Percentiles rank a stretch among this genome's conserved stretches.
These are phyloP conservation scores for Microctonus hyperodae DNA, from an alignment of 2,888 invertebrate genomes.

Conservation along the genomic window DNA sequence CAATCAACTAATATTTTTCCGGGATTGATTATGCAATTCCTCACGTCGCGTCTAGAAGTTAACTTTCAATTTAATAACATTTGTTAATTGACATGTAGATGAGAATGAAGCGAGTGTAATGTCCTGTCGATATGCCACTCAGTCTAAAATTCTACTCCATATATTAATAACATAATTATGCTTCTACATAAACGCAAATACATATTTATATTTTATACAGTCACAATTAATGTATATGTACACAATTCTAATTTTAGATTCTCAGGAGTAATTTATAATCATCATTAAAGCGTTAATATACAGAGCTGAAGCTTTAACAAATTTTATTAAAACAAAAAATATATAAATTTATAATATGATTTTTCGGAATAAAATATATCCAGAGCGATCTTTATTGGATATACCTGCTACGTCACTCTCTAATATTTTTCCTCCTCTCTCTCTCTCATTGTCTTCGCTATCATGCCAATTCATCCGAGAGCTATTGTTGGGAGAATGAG, in stretches of 20 bases:
- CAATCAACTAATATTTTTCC: slow-evolving; percentile 16
- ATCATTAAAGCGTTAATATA: not conserved
- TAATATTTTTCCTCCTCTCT: not conserved
- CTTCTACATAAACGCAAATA: too few species aligned
- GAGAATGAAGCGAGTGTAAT: not conserved
- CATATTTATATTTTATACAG: not conserved
- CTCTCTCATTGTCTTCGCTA: not conserved
- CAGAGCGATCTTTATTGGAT: not conserved
- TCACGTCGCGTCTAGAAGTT: not conserved
- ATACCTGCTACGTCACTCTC: not conserved
- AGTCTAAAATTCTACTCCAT: not conserved
- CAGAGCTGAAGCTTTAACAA: not conserved
- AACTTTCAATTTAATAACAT: slow-evolving; percentile 13
- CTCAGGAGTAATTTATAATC: slow-evolving; percentile 1
- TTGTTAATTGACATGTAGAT: slow-evolving; percentile 11
- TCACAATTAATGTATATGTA: not conserved
- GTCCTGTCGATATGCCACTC: not conserved
- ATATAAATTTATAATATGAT: too few species aligned
- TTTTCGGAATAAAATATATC: not conserved
- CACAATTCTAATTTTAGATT: not conserved
- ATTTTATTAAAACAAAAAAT: too few species aligned
- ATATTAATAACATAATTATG: not conserved
- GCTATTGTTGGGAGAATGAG: slow-evolving; percentile 7
- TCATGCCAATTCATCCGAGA: not conserved
- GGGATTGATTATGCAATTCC: not conserved